Evolutionary conservation across 2,888 invertebrate species (phyloP), one percentile per base, ranked within the genome.

Genomic region (Atrina japonica): DNA sequence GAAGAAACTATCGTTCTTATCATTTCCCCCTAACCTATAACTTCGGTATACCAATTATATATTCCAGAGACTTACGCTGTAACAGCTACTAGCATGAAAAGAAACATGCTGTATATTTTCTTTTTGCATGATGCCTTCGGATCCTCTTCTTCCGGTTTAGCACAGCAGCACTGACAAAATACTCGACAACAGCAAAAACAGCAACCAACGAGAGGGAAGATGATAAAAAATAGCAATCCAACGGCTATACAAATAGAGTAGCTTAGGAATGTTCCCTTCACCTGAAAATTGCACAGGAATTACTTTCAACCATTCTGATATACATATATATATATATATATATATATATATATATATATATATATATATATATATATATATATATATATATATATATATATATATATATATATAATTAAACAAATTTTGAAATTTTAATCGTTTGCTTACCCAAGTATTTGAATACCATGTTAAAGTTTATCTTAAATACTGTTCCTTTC

Each of bases 141-240:
- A 3, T 70, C 55, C 1, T 47, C 53, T 14, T 76, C 66, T 47
- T 83, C 81, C 18, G 74, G 64, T 45, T 76, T 66, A 47, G 83
- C 80, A 16, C 87, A 87, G 27, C 88, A 87, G 75, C 87, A 88
- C 29, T 82, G 81, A 6, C 85, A 84, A 55, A 83, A 84, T 27
- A 76, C 55, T 21, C 88, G 85, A 68, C 86, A 88, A 55, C 86
- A 84, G 66, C 86, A 84, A 75, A 87, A 84, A 59, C 85, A 87
- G 27, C 76, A 76, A 60, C 83, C 88, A 23, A 85, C 77, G 29
- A 88, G 58, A 5, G 88, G 86, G 50, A 87, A 78, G 9, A 84
- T 69, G 40, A 88, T 11, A 14, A 86, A 50, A 66, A 85, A 86
- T 29, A 86, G 72, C 7, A 86, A 9, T 6, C 88, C 88, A 2